Conservation (phyloP, 2,113 vertebrate genomes). For the Cynoglossus semilaevis region DNA sequence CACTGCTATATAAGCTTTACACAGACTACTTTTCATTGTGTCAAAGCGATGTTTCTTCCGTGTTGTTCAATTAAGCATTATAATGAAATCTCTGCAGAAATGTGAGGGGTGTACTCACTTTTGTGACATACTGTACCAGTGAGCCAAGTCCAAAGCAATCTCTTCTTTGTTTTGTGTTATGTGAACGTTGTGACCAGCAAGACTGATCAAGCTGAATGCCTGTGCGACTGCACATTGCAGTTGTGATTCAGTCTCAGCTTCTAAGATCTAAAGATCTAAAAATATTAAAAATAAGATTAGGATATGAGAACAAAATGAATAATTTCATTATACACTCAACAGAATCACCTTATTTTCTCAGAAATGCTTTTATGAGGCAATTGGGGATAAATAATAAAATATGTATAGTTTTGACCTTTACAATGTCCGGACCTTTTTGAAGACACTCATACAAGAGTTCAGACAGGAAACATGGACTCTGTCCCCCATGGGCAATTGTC, state of each 20-base stretch:
- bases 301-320: no score
- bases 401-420: background rate
- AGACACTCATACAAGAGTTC: conserved; percentile 13
- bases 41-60: no score
- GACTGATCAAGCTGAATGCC: conserved; percentile 12
- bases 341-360: no score
- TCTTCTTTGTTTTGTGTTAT: conserved; percentile 23
- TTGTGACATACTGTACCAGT: no score
- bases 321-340: background rate
- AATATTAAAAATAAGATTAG: no score
- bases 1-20: no score
- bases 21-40: no score
- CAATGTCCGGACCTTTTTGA: conserved; percentile 8
- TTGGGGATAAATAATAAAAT: no score
- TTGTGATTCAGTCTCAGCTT: conserved; percentile 18
- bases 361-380: no score
- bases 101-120: no score
- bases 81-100: no score
- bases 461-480: conserved; percentile 18
- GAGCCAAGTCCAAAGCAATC: conserved; percentile 20
- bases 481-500: conserved; percentile 6
- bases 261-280: conserved; percentile 4
- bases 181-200: conserved; percentile 3
- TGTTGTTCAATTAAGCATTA: no score
- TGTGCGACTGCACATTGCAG: conserved; percentile 18